phyloP scores from a whole-genome alignment of 2,888 invertebrate genomes.

The Digitonthophagus gazella region DNA sequence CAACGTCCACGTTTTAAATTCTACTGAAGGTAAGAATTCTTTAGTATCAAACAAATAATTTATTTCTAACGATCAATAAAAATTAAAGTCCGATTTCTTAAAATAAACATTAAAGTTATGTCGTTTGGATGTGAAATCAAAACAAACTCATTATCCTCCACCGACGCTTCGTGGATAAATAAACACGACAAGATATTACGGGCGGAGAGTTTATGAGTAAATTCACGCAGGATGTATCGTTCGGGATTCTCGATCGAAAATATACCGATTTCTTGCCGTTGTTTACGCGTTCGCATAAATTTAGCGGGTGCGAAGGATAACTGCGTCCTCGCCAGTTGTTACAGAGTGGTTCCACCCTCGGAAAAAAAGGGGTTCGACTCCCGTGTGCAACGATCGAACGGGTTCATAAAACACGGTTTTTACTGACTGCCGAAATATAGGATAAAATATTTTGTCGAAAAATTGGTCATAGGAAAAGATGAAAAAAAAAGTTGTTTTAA shows the following conservation, averaged over 20 bases:
- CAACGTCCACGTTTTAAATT: slow-evolving; percentile 67
- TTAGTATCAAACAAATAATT: too few relatives aligned
- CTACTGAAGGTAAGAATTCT: slow-evolving; percentile 52
- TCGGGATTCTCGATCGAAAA: background rate
- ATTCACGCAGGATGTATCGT: background rate
- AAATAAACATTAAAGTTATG: background rate
- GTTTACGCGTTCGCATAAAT: background rate
- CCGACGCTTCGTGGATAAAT: background rate
- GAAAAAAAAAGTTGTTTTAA: background rate
- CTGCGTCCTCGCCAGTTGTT: background rate
- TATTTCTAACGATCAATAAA: background rate
- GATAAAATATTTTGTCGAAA: background rate
- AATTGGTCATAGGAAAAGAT: too few relatives aligned
- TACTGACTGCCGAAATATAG: background rate
- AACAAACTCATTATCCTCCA: background rate
- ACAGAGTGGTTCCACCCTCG: background rate
- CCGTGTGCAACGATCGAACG: background rate
- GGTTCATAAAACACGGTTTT: background rate
- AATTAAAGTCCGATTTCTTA: background rate
- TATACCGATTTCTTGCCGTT: background rate
- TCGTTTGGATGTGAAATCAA: background rate
- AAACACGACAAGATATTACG: too few relatives aligned
- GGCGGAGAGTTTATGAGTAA: background rate
- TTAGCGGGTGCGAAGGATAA: background rate
- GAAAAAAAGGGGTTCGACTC: background rate